Evolutionary conservation across 2,797 vertebrate genomes (phyloP).

Genomic region (Hyperoplus lanceolatus): DNA sequence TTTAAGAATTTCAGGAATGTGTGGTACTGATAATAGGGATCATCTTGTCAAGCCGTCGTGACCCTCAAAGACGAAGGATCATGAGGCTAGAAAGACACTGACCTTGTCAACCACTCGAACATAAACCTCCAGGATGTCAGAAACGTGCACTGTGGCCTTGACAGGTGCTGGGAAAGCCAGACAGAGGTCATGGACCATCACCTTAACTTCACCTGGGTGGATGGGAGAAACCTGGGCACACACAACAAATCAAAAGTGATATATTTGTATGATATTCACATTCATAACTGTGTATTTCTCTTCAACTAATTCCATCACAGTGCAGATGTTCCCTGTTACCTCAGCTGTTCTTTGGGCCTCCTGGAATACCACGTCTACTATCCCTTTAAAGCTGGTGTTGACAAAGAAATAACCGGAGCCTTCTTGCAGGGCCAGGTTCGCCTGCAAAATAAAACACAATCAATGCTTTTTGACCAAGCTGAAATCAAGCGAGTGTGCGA

Average conservation of each 20-base stretch:
- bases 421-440: constrained; percentile 87
- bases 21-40: constrained; percentile 42
- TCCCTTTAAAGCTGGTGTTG: constrained; percentile 87
- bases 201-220: constrained; percentile 84
- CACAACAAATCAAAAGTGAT: constrained; percentile 12
- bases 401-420: constrained; percentile 96
- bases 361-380: constrained; percentile 87
- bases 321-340: constrained; percentile 81
- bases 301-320: not conserved
- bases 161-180: constrained; percentile 83
- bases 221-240: constrained; percentile 88
- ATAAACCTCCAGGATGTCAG: constrained; percentile 93
- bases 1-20: constrained; percentile 41
- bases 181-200: constrained; percentile 93
- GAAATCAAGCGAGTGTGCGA: not conserved
- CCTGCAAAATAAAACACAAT: constrained; percentile 80
- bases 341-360: constrained; percentile 84
- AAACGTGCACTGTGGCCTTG: constrained; percentile 88
- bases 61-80: constrained; percentile 18
- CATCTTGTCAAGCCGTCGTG: constrained; percentile 13
- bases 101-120: constrained; percentile 98
- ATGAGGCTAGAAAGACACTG: constrained; percentile 63
- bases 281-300: not conserved
- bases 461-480: not conserved
- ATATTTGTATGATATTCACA: not conserved